These are phyloP conservation scores for Lytechinus pictus DNA, from an alignment of 35 echinoderm and acorn worm genomes.

Conservation along the genomic window DNA sequence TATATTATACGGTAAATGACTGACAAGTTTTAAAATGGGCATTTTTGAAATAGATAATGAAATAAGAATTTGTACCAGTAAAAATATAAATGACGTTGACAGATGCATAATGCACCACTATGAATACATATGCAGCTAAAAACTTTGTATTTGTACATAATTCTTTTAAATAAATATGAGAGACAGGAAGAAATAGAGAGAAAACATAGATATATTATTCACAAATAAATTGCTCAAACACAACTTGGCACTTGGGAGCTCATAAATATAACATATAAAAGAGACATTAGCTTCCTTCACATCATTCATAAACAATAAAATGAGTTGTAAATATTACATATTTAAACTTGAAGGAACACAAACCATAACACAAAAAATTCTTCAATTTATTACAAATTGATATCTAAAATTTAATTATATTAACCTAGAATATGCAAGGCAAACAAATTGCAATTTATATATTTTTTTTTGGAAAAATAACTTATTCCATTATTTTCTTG, in stretches of 20 bases:
- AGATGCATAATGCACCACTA: not conserved
- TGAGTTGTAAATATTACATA: constrained; percentile 3
- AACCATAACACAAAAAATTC: not conserved
- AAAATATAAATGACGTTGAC: not conserved
- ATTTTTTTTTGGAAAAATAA: not conserved
- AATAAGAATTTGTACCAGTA: not conserved
- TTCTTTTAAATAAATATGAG: not conserved
- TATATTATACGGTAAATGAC: not conserved
- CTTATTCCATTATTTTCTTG: not conserved
- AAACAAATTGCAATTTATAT: not conserved
- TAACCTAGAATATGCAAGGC: not conserved
- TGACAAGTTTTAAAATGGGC: not conserved
- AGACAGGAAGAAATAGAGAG: not conserved
- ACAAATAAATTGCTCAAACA: constrained; percentile 16
- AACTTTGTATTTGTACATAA: constrained; percentile 19
- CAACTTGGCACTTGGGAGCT: constrained; percentile 8
- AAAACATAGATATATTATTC: not conserved
- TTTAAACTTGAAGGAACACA: not conserved
- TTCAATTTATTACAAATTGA: not conserved
- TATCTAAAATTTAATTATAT: not conserved
- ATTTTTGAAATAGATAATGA: not conserved
- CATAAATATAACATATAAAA: not conserved
- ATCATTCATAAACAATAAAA: not conserved
- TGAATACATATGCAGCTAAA: constrained; percentile 19
- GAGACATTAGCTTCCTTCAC: not conserved